phyloP scores from a whole-genome alignment of 2,888 invertebrate species.

The Brachypterus glaber region DNA sequence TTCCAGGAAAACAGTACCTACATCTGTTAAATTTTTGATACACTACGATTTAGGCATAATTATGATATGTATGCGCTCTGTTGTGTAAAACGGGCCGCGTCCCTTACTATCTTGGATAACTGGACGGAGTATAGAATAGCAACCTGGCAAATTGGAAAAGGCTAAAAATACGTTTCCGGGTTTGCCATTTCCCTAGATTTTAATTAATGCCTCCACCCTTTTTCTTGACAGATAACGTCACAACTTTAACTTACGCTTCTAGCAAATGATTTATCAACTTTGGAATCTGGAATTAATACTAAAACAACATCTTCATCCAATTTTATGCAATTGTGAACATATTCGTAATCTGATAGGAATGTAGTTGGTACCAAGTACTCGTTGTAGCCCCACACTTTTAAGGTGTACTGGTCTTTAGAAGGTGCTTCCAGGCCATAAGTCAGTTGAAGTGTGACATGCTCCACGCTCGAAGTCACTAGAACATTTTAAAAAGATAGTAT shows the following conservation, averaged over 20 bases:
- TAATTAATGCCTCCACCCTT: too few species aligned
- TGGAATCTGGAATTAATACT: slow-evolving; percentile 55
- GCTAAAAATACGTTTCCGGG: too few species aligned
- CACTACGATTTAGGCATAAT: too few species aligned
- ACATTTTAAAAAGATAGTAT: too few species aligned
- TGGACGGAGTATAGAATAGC: too few species aligned
- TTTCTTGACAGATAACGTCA: slow-evolving; percentile 4
- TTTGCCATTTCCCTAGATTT: too few species aligned
- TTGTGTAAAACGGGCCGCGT: too few species aligned
- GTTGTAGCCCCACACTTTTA: slow-evolving; percentile 76
- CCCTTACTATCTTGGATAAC: too few species aligned
- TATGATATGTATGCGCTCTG: too few species aligned
- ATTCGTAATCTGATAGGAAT: slow-evolving; percentile 80
- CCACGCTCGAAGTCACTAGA: slow-evolving; percentile 73
- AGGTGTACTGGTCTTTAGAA: slow-evolving; percentile 44
- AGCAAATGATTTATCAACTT: slow-evolving; percentile 60
- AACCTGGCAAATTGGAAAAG: too few species aligned
- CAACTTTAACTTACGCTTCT: slow-evolving; percentile 52
- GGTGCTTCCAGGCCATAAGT: slow-evolving; percentile 67
- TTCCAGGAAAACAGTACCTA: too few species aligned
- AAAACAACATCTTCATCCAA: slow-evolving; percentile 78
- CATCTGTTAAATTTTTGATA: too few species aligned
- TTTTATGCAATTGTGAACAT: slow-evolving; percentile 88
- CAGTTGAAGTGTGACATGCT: slow-evolving; percentile 76
- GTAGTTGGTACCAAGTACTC: slow-evolving; percentile 84